Conservation (phyloP, 2,113 vertebrate genomes). For the Trogon surrucura region DNA sequence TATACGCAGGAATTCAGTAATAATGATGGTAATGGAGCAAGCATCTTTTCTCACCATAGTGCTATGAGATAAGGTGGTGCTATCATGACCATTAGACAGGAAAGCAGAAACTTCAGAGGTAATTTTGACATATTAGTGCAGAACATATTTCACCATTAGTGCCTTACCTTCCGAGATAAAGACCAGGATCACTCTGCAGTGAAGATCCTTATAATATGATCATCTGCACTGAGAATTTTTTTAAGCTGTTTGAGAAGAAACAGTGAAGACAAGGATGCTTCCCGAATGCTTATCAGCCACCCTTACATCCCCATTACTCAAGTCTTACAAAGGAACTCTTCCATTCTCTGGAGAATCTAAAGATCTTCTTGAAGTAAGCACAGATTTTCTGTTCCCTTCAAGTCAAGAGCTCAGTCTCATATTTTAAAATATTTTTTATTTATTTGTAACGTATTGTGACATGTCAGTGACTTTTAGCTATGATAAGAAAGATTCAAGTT, state of each 20-base stretch:
- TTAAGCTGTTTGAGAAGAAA: background rate
- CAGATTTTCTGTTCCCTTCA: background rate
- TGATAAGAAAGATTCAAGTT: fast-evolving
- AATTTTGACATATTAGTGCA: background rate
- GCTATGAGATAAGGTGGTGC: background rate
- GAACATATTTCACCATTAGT: background rate
- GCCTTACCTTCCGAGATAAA: background rate
- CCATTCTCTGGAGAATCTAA: background rate
- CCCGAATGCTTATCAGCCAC: background rate
- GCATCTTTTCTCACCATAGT: background rate
- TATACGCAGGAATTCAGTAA: background rate
- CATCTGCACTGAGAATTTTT: background rate
- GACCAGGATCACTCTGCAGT: background rate
- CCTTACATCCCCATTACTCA: background rate
- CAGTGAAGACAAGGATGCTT: background rate
- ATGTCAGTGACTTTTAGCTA: background rate
- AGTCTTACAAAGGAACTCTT: background rate
- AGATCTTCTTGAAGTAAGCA: background rate
- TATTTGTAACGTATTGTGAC: background rate
- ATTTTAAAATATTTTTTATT: background rate
- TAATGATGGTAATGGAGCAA: background rate
- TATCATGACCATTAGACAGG: background rate
- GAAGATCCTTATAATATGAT: background rate
- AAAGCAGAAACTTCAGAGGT: background rate
- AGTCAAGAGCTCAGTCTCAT: background rate